These are phyloP conservation scores for Diachasmimorpha longicaudata DNA, from an alignment of 1,140 invertebrate genomes.

Conservation along the genomic window DNA sequence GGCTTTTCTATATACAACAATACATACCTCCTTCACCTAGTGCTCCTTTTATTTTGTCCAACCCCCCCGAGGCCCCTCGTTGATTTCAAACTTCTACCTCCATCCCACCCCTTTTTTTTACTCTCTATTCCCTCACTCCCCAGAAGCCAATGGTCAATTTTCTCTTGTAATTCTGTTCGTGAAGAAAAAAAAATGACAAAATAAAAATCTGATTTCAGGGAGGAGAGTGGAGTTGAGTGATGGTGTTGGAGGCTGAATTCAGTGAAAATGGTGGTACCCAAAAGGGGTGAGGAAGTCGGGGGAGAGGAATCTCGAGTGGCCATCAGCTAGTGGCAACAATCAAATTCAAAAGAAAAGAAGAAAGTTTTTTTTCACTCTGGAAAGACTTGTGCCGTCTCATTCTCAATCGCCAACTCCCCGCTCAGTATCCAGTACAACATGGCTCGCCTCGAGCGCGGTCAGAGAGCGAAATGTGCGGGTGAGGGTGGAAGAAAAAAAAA, in stretches of 20 bases:
- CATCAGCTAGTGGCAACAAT: slow-evolving; percentile 44
- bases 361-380: not conserved
- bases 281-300: slow-evolving; percentile 13
- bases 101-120: not conserved
- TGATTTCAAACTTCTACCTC: not conserved
- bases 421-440: not conserved
- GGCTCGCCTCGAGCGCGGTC: slow-evolving; percentile 23
- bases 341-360: slow-evolving; percentile 42
- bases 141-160: not conserved
- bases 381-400: not conserved
- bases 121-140: not conserved
- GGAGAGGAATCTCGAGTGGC: slow-evolving; percentile 35
- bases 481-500: slow-evolving; percentile 29
- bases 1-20: not conserved
- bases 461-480: slow-evolving; percentile 15
- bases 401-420: not conserved
- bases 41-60: not conserved
- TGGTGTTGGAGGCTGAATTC: not conserved
- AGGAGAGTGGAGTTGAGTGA: not conserved
- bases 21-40: not conserved
- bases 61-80: not conserved
- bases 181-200: not conserved
- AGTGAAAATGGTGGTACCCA: not conserved
- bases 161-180: not conserved
- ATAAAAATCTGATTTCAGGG: slow-evolving; percentile 9